Percentiles rank a stretch among this genome's conserved stretches.
Evolutionary conservation across 1,140 invertebrate species (phyloP).

Genomic region (Diprion similis): DNA sequence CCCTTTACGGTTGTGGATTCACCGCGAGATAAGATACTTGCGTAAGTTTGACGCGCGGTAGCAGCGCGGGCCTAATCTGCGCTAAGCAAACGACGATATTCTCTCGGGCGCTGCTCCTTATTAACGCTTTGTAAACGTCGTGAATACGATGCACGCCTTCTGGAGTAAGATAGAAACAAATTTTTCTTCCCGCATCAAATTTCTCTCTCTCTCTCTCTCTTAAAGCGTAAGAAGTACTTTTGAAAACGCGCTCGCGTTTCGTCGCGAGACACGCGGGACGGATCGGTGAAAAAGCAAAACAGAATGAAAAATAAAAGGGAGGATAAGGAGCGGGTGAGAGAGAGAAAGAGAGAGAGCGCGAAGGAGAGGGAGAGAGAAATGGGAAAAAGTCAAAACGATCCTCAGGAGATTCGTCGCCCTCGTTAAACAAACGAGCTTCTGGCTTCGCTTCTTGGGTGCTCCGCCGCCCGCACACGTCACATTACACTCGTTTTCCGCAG

Average conservation of each 20-base stretch:
- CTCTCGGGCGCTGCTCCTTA: too few relatives aligned
- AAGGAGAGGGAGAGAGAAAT: neutral
- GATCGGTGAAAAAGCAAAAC: too few relatives aligned
- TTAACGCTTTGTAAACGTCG: too few relatives aligned
- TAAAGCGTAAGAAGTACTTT: neutral
- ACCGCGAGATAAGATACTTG: neutral
- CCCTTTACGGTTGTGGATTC: neutral
- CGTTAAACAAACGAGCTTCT: constrained; percentile 5
- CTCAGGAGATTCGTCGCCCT: constrained; percentile 1
- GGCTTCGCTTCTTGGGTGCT: neutral
- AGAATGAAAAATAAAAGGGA: too few relatives aligned
- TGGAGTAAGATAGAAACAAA: too few relatives aligned
- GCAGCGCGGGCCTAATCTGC: neutral
- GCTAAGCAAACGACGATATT: neutral
- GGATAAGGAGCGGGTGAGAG: too few relatives aligned
- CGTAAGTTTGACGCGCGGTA: neutral
- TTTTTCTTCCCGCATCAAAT: too few relatives aligned
- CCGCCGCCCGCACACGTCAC: constrained; percentile 52
- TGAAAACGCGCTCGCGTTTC: too few relatives aligned
- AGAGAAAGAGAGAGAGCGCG: neutral
- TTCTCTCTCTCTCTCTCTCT: neutral
- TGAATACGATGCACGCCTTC: too few relatives aligned
- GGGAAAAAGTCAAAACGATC: neutral
- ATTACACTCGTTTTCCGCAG: constrained; percentile 61
- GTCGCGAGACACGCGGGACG: too few relatives aligned